These are phyloP conservation scores for Epinotia nisella DNA, from an alignment of 2,888 invertebrate genomes.

Conservation along the genomic window DNA sequence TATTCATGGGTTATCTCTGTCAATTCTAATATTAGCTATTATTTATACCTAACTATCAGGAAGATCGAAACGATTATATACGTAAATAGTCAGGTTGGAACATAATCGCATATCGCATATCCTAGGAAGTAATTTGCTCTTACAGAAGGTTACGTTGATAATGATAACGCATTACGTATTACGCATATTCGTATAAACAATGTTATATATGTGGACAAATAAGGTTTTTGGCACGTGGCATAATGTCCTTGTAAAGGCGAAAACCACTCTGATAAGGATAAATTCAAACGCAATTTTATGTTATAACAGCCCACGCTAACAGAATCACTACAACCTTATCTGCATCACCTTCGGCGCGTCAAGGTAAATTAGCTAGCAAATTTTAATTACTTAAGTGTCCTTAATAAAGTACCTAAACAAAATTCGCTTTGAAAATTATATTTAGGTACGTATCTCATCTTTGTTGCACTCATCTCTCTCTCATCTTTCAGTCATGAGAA, in stretches of 20 bases:
- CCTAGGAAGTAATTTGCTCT: constrained; percentile 80
- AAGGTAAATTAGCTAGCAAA: constrained; percentile 23
- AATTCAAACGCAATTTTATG: constrained; percentile 6
- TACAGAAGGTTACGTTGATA: constrained; percentile 79
- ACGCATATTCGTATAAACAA: constrained; percentile 44
- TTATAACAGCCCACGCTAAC: background rate
- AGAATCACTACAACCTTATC: constrained; percentile 21
- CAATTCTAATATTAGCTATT: constrained; percentile 20
- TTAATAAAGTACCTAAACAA: too few species aligned
- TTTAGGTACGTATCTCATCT: too few species aligned
- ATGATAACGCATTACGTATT: constrained; percentile 52
- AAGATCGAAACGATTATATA: constrained; percentile 31
- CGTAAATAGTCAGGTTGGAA: constrained; percentile 54
- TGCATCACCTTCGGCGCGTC: constrained; percentile 9
- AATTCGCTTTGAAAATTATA: too few species aligned
- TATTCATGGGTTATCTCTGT: background rate
- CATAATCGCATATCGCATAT: constrained; percentile 63
- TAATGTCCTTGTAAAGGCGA: constrained; percentile 5
- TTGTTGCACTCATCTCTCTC: too few species aligned
- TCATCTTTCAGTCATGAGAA: too few species aligned
- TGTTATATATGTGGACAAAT: background rate
- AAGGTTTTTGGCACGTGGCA: constrained; percentile 7
- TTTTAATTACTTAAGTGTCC: background rate
- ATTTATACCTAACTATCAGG: constrained; percentile 16
- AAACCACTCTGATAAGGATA: constrained; percentile 20